A percentile compares a stretch with the other conserved stretches of the same genome.
These are phyloP conservation scores for Aphidius colemani DNA, from an alignment of 2,888 invertebrate genomes.

Conservation along the genomic window DNA sequence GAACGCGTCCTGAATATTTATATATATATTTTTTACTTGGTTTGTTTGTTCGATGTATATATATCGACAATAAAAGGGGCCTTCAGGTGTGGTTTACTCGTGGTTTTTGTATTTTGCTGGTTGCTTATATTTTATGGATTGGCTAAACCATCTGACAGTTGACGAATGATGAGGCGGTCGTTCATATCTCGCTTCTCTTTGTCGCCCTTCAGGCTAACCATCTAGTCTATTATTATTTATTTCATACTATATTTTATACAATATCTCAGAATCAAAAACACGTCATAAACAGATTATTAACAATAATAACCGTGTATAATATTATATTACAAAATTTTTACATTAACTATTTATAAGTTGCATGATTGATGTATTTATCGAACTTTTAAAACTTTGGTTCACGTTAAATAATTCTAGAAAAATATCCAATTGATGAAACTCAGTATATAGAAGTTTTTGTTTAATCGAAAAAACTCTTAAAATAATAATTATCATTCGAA, in stretches of 20 bases:
- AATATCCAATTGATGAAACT: too few relatives aligned
- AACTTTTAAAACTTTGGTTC: too few relatives aligned
- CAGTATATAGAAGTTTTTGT: too few relatives aligned
- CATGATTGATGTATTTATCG: too few relatives aligned
- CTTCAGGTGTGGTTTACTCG: slow-evolving; percentile 39
- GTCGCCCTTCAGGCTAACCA: slow-evolving; percentile 48
- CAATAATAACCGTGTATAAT: slow-evolving; percentile 29
- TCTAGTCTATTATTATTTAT: slow-evolving; percentile 47
- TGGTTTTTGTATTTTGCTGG: slow-evolving; percentile 51
- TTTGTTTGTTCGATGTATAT: not conserved
- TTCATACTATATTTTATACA: slow-evolving; percentile 6
- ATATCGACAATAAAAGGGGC: slow-evolving; percentile 2
- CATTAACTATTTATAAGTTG: too few relatives aligned
- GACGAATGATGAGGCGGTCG: slow-evolving; percentile 60
- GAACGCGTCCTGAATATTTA: not conserved
- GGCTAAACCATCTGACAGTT: slow-evolving; percentile 58
- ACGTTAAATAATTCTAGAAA: too few relatives aligned
- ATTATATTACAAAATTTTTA: too few relatives aligned
- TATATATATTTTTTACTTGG: not conserved
- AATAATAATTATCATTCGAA: too few relatives aligned
- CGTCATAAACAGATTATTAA: slow-evolving; percentile 52
- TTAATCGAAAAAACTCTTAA: too few relatives aligned
- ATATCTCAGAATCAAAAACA: slow-evolving; percentile 34
- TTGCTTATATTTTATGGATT: slow-evolving; percentile 51
- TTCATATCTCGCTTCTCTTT: slow-evolving; percentile 33